phyloP scores from a whole-genome alignment of 2,113 vertebrate species.

The Bos javanicus region DNA sequence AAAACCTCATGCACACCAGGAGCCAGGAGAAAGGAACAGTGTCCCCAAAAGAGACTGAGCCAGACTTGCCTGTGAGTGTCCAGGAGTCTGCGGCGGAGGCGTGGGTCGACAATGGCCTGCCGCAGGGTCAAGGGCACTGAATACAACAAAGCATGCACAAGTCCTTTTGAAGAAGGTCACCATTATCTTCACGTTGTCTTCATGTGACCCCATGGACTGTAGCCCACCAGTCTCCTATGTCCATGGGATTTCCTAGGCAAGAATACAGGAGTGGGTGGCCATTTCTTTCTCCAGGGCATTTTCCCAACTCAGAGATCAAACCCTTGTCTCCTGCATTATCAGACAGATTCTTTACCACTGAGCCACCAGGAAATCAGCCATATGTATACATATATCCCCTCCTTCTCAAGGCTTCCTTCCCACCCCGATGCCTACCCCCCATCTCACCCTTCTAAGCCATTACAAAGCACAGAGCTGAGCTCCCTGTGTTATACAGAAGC shows the following conservation, averaged over 20 bases:
- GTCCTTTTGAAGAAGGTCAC: neutral
- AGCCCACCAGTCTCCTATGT: neutral
- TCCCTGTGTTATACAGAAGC: neutral
- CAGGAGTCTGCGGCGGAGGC: accelerated
- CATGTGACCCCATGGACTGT: neutral
- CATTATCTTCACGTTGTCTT: neutral
- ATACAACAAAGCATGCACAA: neutral
- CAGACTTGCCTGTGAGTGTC: neutral
- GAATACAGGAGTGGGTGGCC: neutral
- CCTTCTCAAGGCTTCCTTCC: neutral
- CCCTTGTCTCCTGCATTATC: neutral
- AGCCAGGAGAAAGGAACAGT: neutral
- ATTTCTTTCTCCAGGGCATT: neutral
- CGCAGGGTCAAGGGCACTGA: neutral
- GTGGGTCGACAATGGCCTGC: accelerated
- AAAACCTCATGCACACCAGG: neutral
- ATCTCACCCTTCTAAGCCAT: neutral
- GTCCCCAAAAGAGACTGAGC: neutral
- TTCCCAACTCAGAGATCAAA: neutral
- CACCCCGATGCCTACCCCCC: neutral
- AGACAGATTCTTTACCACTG: neutral
- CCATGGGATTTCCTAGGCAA: neutral
- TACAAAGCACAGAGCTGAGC: neutral
- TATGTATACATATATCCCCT: neutral
- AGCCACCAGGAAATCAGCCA: neutral